Evolutionary conservation across 2,113 vertebrate genomes (phyloP), one percentile per base, ranked within the genome.

Genomic region (Camelus dromedarius): DNA sequence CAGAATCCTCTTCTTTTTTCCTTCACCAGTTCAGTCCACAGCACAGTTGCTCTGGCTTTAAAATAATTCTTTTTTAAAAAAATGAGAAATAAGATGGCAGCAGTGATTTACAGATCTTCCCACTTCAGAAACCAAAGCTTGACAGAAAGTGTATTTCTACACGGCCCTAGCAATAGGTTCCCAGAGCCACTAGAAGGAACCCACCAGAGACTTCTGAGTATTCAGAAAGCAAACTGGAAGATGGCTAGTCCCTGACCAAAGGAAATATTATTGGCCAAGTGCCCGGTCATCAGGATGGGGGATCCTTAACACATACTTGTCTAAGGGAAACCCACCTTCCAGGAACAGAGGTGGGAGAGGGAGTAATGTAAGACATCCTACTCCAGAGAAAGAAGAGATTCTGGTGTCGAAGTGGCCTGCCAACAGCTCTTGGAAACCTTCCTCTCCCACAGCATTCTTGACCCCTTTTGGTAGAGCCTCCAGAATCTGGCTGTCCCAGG

Each of bases 141-240:
- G 85, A 38, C 38, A 72, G 32, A 69, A 82, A 86, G 52, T 52
- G 2, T 28, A 73, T 48, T 94, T 93, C 50, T 79, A 30, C 20
- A 30, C 8, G 35, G 30, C 5, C 42, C n/a, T 76, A 24, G 54
- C 6, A 84, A 14, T 42, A 79, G 75, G 24, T 66, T 77, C 13
- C 54, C 58, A 67, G 42, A 30, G n/a, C 64, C 22, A 14, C 62
- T 82, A 52, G 84, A 62, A 79, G 32, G 38, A 91, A 83, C 8
- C 69, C 14, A 32, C 11, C 18, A 3, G 26, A 60, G 94, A 85
- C 26, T 75, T 91, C 80, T 3, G 6, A 70, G 22, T 16, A 76
- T 69, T 32, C 19, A 94, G 89, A 95, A 91, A 94, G 72, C 42
- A 89, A 75, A 80, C 66, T n/a, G 48, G 18, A 77, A 86, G 81